Conservation (phyloP, 2,888 invertebrate genomes). For the Mythimna impura region DNA sequence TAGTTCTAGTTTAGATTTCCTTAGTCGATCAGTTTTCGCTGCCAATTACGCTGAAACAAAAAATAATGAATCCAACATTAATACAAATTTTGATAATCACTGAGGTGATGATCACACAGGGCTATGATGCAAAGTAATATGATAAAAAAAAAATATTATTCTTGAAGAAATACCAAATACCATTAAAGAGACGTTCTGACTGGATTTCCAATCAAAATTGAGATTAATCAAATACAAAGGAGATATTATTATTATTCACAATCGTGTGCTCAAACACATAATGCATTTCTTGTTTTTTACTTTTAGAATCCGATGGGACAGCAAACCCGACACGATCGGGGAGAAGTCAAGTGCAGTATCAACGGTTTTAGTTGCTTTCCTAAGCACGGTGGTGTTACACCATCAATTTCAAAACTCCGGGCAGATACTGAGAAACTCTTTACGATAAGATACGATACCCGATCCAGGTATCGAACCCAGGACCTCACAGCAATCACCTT, state of each 20-base stretch:
- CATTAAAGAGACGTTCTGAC: not conserved
- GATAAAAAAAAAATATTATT: not conserved
- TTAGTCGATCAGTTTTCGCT: too few relatives aligned
- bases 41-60: constrained; percentile 1
- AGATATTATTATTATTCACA: not conserved
- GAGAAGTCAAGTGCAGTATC: not conserved
- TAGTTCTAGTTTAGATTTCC: not conserved
- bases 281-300: not conserved
- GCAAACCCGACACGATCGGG: not conserved
- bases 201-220: not conserved
- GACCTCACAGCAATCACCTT: not conserved
- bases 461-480: not conserved
- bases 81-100: not conserved
- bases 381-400: not conserved
- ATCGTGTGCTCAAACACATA: not conserved
- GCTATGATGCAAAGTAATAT: not conserved
- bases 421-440: not conserved
- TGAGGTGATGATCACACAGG: too few relatives aligned
- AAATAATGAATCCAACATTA: not conserved
- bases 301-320: not conserved
- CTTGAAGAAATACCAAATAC: too few relatives aligned
- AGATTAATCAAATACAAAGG: not conserved
- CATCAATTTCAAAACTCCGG: not conserved
- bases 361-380: not conserved
- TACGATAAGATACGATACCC: not conserved